phyloP scores from a whole-genome alignment of 2,113 vertebrate genomes.

The Aepyceros melampus region DNA sequence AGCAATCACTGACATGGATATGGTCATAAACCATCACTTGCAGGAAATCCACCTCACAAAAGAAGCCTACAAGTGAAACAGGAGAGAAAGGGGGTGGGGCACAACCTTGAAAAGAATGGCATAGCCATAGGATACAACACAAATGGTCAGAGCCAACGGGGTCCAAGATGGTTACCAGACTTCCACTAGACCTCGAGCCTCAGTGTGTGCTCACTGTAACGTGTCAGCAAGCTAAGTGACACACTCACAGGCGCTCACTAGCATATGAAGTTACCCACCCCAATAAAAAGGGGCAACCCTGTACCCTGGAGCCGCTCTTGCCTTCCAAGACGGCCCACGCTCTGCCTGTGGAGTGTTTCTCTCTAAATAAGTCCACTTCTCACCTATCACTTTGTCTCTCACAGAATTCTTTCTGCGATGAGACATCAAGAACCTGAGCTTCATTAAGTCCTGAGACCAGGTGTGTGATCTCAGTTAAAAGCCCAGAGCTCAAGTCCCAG shows the following conservation, averaged over 20 bases:
- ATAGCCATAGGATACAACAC: not conserved
- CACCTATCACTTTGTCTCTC: not conserved
- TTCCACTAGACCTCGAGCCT: not conserved
- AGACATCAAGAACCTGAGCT: not conserved
- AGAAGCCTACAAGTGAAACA: slow-evolving; percentile 78
- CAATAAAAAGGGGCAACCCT: not conserved
- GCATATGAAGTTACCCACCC: not conserved
- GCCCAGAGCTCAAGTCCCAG: not conserved
- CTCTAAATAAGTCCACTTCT: not conserved
- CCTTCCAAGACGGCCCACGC: not conserved
- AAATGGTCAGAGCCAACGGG: not conserved
- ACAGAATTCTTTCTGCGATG: not conserved
- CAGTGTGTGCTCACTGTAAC: not conserved
- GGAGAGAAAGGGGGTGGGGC: not conserved
- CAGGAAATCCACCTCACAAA: slow-evolving; percentile 85
- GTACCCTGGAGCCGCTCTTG: not conserved
- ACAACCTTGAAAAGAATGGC: not conserved
- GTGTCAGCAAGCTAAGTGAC: not conserved
- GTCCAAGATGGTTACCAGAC: not conserved
- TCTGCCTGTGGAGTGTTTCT: not conserved
- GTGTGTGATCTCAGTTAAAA: not conserved
- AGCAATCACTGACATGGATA: slow-evolving; percentile 85
- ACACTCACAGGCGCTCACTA: not conserved
- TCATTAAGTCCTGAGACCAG: not conserved
- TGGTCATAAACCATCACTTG: slow-evolving; percentile 90